phyloP scores from a whole-genome alignment of 1,140 invertebrate species.

The Drusus annulatus region DNA sequence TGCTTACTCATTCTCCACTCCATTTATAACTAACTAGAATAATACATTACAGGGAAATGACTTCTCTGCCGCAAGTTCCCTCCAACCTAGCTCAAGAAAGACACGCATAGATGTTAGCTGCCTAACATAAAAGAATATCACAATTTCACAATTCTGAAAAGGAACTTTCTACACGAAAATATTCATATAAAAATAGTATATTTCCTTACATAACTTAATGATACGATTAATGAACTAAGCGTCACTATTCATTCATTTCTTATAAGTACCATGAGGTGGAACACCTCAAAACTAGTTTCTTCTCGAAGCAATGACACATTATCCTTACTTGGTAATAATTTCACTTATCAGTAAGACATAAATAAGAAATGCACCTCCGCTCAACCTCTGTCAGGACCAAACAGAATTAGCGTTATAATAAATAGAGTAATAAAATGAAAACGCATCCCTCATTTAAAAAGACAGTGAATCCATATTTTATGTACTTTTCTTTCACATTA shows the following conservation, averaged over 20 bases:
- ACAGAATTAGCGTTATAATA: conserved; percentile 37
- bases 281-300: conserved; percentile 34
- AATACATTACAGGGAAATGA: no score
- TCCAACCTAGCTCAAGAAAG: neutral
- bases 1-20: no score
- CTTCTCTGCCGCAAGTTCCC: no score
- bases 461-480: neutral
- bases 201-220: conserved; percentile 36
- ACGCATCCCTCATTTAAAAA: neutral
- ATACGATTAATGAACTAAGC: conserved; percentile 37
- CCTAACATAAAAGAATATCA: conserved; percentile 53
- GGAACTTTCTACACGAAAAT: conserved; percentile 49
- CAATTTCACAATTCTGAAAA: conserved; percentile 47
- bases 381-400: conserved; percentile 32
- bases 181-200: conserved; percentile 51
- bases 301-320: conserved; percentile 33
- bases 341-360: conserved; percentile 43
- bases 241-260: conserved; percentile 44
- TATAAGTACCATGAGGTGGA: conserved; percentile 45
- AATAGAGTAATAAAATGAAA: conserved; percentile 27
- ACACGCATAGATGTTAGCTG: conserved; percentile 11
- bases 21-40: no score
- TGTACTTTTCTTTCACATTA: conserved; percentile 9
- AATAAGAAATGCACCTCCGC: conserved; percentile 47
- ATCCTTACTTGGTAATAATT: conserved; percentile 47